Base-by-base conservation (phyloP, 2,888 invertebrate genomes). In the Electrophaes corylata region DNA sequence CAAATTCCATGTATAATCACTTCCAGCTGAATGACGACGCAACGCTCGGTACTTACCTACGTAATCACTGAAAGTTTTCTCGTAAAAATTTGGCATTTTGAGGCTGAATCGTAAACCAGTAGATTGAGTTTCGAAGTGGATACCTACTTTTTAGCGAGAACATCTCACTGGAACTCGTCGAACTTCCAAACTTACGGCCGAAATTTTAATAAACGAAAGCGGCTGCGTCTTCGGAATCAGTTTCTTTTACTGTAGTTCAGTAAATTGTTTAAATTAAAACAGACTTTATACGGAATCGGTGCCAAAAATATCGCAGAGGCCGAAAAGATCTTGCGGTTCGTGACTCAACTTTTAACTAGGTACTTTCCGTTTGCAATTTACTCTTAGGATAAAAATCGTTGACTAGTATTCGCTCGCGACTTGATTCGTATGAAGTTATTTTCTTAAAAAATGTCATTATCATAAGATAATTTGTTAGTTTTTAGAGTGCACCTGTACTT, bases 41-140 rank as follows among this genome's bases (percentile, higher is more conserved):
- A 70, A 75, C 55, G 59, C 31, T 37, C 10, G 35, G 26, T 33
- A 41, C 3, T 5, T 23, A 51, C 10, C 18, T 18, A 46, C 67
- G 72, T 71, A 76, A 79, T 76, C 81, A 80, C 78, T 76, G 73
- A 81, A 86, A 87, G 78, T 87, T 86, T 77, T 68, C 80, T 83
- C 83, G 78, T 86, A 86, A 87, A 84, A 84, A 81, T 81, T 72
- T 78, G 74, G 67, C 69, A 70, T 83, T 81, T 78, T 75, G 71
- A 69, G 69, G 76, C 75, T 67, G 74, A 80, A 81, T 81, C 78
- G 82, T 81, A 82, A 82, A 81, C 77, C 77, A 73, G 73, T 73
- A 57, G 73, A 29, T 29, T 29, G 26, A 77, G 71, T 80, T 82
- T 75, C 62, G 62, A 75, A 72, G 70, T 70, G 66, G 72, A 70